Evolutionary conservation across 1,140 invertebrate genomes (phyloP).

Genomic region (Magallana gigas): DNA sequence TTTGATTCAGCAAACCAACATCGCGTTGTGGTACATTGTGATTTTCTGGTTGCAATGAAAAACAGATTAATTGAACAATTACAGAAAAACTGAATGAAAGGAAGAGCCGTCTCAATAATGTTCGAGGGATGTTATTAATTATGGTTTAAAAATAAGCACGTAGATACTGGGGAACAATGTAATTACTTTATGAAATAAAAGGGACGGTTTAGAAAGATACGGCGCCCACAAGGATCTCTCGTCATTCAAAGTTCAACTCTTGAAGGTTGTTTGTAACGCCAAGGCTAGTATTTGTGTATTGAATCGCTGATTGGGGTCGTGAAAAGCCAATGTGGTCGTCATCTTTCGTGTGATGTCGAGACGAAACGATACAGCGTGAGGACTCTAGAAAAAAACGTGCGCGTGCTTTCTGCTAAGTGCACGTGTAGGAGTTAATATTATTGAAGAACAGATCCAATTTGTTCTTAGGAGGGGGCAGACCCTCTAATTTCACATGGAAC

Average conservation of each 20-base stretch:
- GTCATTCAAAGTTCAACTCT: neutral
- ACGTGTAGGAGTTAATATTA: too few species aligned
- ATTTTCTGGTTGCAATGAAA: neutral
- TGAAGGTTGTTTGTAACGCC: neutral
- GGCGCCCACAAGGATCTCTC: neutral
- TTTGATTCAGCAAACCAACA: conserved; percentile 31
- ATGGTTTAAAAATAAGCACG: neutral
- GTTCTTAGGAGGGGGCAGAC: too few species aligned
- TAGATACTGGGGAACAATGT: neutral
- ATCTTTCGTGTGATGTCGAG: too few species aligned
- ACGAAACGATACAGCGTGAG: too few species aligned
- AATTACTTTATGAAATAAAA: neutral
- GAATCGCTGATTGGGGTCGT: too few species aligned
- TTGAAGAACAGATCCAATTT: too few species aligned
- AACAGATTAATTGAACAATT: conserved; percentile 32
- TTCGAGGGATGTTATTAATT: neutral
- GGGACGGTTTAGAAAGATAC: conserved; percentile 1
- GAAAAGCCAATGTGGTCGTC: too few species aligned
- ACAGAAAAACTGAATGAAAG: conserved; percentile 36
- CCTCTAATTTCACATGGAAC: too few species aligned
- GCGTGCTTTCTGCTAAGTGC: too few species aligned
- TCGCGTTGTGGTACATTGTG: conserved; percentile 13
- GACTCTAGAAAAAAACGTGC: too few species aligned
- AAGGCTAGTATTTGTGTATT: too few species aligned
- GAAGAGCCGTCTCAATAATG: neutral